A percentile compares a stretch with the other conserved stretches of the same genome.
These are phyloP conservation scores for Gobio gobio DNA, from an alignment of 2,113 vertebrate species.

Conservation along the genomic window DNA sequence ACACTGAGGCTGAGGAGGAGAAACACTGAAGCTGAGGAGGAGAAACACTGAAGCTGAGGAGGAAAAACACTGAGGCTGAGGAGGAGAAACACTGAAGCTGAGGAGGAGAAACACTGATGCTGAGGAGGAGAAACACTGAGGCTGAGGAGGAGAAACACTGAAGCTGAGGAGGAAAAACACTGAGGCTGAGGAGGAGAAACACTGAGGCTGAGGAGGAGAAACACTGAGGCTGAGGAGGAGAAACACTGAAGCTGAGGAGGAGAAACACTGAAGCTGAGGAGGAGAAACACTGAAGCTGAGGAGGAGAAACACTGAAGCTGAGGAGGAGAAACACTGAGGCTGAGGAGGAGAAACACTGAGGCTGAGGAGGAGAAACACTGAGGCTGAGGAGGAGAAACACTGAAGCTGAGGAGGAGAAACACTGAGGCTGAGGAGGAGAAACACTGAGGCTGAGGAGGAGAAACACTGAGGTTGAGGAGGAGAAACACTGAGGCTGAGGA, in stretches of 20 bases:
- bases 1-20: conserved; percentile 74
- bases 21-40: conserved; percentile 64
- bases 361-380: no score
- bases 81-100: conserved; percentile 64
- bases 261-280: not conserved
- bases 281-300: no score
- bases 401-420: no score
- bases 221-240: conserved; percentile 74
- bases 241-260: conserved; percentile 64
- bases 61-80: no score
- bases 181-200: conserved; percentile 69
- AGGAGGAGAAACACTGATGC: not conserved
- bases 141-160: conserved; percentile 65
- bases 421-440: conserved; percentile 71
- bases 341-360: conserved; percentile 57
- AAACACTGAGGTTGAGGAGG: no score
- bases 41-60: not conserved
- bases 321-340: no score
- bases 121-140: no score
- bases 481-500: conserved; percentile 64
- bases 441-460: not conserved
- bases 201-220: not conserved
- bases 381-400: conserved; percentile 67
- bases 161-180: no score
- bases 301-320: not conserved